Percentiles rank a stretch among this genome's conserved stretches.
Evolutionary conservation across 2,797 vertebrate genomes (phyloP).

Genomic region (Falco novaeseelandiae): DNA sequence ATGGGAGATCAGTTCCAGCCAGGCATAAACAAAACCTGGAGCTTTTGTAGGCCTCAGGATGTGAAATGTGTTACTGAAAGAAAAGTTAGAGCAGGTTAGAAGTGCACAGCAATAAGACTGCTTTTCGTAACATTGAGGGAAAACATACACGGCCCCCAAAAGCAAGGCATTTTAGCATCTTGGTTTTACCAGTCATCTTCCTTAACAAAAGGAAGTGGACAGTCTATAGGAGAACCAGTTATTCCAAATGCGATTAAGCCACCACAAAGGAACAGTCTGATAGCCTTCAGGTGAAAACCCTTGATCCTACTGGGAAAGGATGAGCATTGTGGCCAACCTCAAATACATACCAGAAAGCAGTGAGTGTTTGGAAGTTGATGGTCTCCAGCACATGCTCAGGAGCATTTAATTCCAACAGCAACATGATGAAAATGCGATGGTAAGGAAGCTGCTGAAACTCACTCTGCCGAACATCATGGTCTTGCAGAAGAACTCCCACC

Average conservation of each 20-base stretch:
- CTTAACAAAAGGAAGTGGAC: constrained; percentile 13
- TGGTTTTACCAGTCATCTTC: neutral
- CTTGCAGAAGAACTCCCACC: constrained; percentile 96
- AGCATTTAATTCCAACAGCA: constrained; percentile 96
- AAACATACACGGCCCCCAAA: constrained; percentile 33
- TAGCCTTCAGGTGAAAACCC: neutral
- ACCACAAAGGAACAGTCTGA: neutral
- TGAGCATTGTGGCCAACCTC: neutral
- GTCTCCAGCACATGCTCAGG: constrained; percentile 98
- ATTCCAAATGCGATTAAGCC: neutral
- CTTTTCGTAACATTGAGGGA: neutral
- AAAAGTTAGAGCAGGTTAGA: constrained; percentile 68
- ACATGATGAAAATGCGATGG: constrained; percentile 98
- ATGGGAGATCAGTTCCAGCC: constrained; percentile 98
- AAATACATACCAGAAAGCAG: constrained; percentile 92
- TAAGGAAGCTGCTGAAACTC: constrained; percentile 98
- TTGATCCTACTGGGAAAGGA: neutral
- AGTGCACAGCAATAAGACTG: constrained; percentile 20
- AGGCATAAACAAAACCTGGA: constrained; percentile 97
- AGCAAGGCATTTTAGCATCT: constrained; percentile 38
- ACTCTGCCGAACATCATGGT: constrained; percentile 96
- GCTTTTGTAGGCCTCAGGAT: constrained; percentile 99
- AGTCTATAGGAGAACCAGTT: neutral
- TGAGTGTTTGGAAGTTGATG: constrained; percentile 99
- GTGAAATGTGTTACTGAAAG: constrained; percentile 97